Evolutionary conservation across 2,888 invertebrate species (phyloP).

Genomic region (Cosmia trapezina): DNA sequence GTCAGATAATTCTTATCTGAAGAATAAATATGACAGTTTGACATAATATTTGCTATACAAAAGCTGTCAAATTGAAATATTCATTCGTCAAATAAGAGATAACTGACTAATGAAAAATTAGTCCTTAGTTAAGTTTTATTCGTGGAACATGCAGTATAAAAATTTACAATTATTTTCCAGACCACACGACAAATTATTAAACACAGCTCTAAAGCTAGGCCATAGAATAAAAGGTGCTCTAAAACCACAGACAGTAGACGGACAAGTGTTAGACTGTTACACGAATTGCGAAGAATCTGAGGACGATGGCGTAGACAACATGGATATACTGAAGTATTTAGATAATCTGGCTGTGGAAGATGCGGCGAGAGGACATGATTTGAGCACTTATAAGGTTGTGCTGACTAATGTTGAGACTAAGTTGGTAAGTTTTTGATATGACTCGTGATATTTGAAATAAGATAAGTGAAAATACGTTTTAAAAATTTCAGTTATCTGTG

Average conservation of each 20-base stretch:
- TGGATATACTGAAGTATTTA: slow-evolving; percentile 82
- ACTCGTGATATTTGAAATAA: too few relatives aligned
- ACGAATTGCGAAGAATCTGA: slow-evolving; percentile 73
- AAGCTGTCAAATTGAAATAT: too few relatives aligned
- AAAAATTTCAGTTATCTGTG: too few relatives aligned
- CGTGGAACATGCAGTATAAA: background rate
- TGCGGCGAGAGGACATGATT: slow-evolving; percentile 78
- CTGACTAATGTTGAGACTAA: slow-evolving; percentile 83
- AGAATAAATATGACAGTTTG: too few relatives aligned
- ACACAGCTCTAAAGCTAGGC: slow-evolving; percentile 86
- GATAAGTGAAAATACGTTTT: too few relatives aligned
- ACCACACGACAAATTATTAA: slow-evolving; percentile 79
- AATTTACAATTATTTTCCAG: slow-evolving; percentile 61
- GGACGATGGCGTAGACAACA: slow-evolving; percentile 78
- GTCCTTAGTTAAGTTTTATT: too few relatives aligned
- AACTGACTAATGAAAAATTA: too few relatives aligned
- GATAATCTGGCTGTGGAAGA: slow-evolving; percentile 86
- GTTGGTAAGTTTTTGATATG: slow-evolving; percentile 75
- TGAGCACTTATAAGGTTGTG: slow-evolving; percentile 85
- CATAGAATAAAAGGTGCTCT: slow-evolving; percentile 92
- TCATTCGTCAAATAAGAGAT: too few relatives aligned
- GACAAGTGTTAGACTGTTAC: slow-evolving; percentile 82
- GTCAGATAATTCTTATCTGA: too few relatives aligned
- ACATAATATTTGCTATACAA: too few relatives aligned
- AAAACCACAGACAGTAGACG: slow-evolving; percentile 89